phyloP scores from a whole-genome alignment of 2,797 vertebrate species.

The Aplochiton taeniatus region DNA sequence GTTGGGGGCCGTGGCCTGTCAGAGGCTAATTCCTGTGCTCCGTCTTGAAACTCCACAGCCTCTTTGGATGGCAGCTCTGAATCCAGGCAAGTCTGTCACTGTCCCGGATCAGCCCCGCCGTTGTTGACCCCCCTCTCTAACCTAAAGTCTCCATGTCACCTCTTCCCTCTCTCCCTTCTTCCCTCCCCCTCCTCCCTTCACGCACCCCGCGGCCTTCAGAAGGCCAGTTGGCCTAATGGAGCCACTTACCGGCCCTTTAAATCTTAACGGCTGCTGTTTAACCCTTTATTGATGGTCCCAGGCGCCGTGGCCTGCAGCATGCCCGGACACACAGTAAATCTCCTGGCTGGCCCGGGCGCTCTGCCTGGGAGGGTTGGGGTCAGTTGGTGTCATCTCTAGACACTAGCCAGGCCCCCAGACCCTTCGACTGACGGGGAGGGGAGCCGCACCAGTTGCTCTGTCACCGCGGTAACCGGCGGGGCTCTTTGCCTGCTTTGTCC shows the following conservation, averaged over 20 bases:
- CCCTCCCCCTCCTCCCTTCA: constrained; percentile 26
- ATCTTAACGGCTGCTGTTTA: constrained; percentile 74
- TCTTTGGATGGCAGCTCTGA: background rate
- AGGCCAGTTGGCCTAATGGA: constrained; percentile 70
- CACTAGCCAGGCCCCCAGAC: constrained; percentile 49
- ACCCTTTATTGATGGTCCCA: constrained; percentile 74
- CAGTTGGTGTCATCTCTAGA: too few relatives aligned
- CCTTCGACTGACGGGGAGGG: constrained; percentile 61
- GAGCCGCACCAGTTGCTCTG: background rate
- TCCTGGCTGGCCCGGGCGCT: constrained; percentile 62
- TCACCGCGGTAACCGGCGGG: too few relatives aligned
- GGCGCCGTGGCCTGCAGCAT: constrained; percentile 61
- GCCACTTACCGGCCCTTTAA: constrained; percentile 78
- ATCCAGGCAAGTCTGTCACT: constrained; percentile 49
- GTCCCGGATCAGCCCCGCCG: constrained; percentile 8
- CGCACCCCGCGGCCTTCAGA: constrained; percentile 35
- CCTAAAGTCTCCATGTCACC: constrained; percentile 59
- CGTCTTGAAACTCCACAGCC: constrained; percentile 34
- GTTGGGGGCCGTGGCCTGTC: constrained; percentile 9
- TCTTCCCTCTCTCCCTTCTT: constrained; percentile 33
- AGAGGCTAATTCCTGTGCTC: constrained; percentile 42
- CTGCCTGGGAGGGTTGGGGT: constrained; percentile 48
- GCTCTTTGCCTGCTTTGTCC: too few relatives aligned
- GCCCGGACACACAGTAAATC: constrained; percentile 59
- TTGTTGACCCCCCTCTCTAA: constrained; percentile 5